Evolutionary conservation across 2,797 vertebrate genomes (phyloP), one percentile per base, ranked within the genome.

Genomic region (Syngnathus acus): DNA sequence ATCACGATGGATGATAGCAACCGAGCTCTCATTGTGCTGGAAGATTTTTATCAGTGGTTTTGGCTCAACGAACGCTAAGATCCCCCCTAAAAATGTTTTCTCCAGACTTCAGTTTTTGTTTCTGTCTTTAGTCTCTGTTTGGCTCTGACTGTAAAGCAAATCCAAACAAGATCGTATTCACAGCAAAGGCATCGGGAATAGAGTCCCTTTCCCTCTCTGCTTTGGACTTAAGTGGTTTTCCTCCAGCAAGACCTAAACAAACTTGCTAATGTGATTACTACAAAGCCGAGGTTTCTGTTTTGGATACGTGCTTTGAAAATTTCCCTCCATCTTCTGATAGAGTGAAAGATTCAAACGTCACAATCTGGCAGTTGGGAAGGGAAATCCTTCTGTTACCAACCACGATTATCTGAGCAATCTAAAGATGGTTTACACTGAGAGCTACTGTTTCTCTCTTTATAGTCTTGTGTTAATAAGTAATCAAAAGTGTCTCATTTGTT

Each of bases 1-100:
- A 80, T 81, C 82, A 86, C 79, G 78, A 74, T 86, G 81, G 86
- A 83, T 87, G 80, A 84, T 69, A 82, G 82, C 79, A 84, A 82
- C 82, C 85, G 83, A 84, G 84, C 73, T 78, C 80, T 79, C 73
- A 81, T 84, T 86, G 72, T 87, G 71, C 73, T 70, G 76, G 75
- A 64, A 67, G 58, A 66, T 61, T 42, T 42, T 19, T 21, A 39
- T 42, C 21, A 75, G 78, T 21, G 50, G 50, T 51, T 51, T 47
- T 51, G 50, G 17, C 50, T 51, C 17, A 51, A 32, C 26, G 3
- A 32, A 32, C 26, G 26, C 26, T 3, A 51, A 51, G 50, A 54
- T 14, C 21, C 54, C 78, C 70, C 77, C 68, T 32, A 32, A 32
- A 57, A 62, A 71, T 47, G 68, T 67, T 66, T 69, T 72, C 71